Evolutionary conservation across 2,113 vertebrate species (phyloP), one percentile per base, ranked within the genome.

Genomic region (Zapornia atra): DNA sequence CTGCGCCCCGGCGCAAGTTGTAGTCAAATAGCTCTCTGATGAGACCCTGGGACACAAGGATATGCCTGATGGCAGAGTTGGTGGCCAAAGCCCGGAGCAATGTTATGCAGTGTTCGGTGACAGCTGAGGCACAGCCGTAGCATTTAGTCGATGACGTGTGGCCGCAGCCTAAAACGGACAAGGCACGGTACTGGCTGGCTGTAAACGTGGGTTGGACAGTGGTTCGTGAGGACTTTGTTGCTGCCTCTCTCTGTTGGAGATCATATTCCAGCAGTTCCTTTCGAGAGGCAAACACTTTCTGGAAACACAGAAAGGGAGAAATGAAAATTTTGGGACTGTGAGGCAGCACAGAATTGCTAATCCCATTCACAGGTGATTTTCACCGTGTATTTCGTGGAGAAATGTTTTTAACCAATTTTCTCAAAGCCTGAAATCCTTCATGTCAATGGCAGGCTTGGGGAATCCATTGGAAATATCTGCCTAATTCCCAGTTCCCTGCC

Each of bases 241-340:
- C 99, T 0, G 99, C 99, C 88, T 99, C 99, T 40, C 99, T 98
- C 95, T 99, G 99, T 94, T 99, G 99, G 25, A 99, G 98, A 90
- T 99, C 99, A 3, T 99, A 99, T 78, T 99, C 99, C 92, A 99
- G 96, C 53, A 99, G 98, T 77, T 99, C 99, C 96, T 99, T 99
- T 20, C 99, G 99, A 3, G 99, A 99, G n/a, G 99, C 99, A 92
- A 99, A 99, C 17, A 99, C 99, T 99, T 99, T 99, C 99, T 99
- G 97, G 53, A 65, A 50, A 77, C 11, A 87, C n/a, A 44, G 59
- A 53, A 17, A 17, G n/a, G n/a, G 3, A 61, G 42, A 91, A 53
- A 36, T 54, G 2, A n/a, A 64, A 65, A 18, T 5, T 11, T 21
- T 13, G 65, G 85, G 50, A 44, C 5, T 31, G 69, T 25, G 36